Evolutionary conservation across 2,888 invertebrate genomes (phyloP).

Genomic region (Clanis bilineata): DNA sequence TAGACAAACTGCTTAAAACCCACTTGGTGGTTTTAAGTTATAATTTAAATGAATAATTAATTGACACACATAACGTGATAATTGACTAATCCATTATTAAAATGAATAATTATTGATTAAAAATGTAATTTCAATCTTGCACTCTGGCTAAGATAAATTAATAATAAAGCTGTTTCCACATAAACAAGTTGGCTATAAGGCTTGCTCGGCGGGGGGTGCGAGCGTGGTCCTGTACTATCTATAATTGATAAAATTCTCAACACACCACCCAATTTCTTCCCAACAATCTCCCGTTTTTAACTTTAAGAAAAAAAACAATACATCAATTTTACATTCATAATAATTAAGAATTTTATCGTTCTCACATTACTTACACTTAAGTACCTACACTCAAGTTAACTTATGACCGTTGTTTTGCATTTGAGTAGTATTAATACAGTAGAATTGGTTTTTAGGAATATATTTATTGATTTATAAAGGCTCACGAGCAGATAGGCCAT

Average conservation of each 20-base stretch:
- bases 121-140: constrained; percentile 15
- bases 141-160: constrained; percentile 17
- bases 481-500: too few relatives aligned
- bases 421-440: too few relatives aligned
- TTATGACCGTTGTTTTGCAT: too few relatives aligned
- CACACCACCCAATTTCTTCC: constrained; percentile 60
- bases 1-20: too few relatives aligned
- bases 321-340: constrained; percentile 26
- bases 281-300: constrained; percentile 59
- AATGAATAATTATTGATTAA: constrained; percentile 34
- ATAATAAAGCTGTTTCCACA: constrained; percentile 42
- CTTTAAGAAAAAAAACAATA: constrained; percentile 35
- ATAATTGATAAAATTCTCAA: constrained; percentile 75
- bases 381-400: not conserved
- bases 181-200: constrained; percentile 20
- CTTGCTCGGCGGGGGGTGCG: constrained; percentile 48
- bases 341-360: constrained; percentile 22
- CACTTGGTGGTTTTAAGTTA: too few relatives aligned
- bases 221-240: constrained; percentile 36
- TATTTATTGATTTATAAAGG: too few relatives aligned
- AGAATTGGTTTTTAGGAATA: too few relatives aligned
- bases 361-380: constrained; percentile 3
- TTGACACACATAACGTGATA: too few relatives aligned
- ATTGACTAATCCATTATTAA: too few relatives aligned
- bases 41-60: too few relatives aligned